These are phyloP conservation scores for Aphrophora alni DNA, from an alignment of 2,888 invertebrate genomes.

Conservation along the genomic window DNA sequence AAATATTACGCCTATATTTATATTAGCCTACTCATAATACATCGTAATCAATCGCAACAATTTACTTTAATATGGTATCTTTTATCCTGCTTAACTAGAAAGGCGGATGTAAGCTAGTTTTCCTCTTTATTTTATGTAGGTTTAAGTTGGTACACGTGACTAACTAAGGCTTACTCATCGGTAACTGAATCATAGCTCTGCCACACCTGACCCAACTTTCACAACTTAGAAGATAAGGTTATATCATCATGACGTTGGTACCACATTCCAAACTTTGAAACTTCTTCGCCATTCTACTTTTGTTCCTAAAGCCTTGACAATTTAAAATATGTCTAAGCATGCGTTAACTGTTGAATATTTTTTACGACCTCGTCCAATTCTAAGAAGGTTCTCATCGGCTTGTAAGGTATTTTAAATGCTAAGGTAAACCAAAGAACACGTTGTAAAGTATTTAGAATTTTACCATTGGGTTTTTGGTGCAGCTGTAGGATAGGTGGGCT, in stretches of 20 bases:
- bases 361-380: background rate
- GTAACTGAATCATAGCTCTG: background rate
- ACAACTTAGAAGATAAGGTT: background rate
- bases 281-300: background rate
- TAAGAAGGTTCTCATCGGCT: background rate
- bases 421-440: no score
- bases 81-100: no score
- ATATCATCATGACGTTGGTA: background rate
- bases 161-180: background rate
- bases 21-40: no score
- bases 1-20: no score
- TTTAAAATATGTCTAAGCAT: background rate
- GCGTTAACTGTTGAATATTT: no score
- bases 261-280: background rate
- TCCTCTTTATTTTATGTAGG: background rate
- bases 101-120: background rate
- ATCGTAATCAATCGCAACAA: no score
- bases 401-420: no score
- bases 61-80: no score
- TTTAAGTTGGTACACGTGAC: slow-evolving; percentile 2
- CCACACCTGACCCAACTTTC: background rate
- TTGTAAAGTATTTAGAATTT: no score
- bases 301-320: background rate
- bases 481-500: no score
- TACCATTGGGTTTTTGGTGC: no score